A percentile compares a stretch with the other conserved stretches of the same genome.
Conservation (phyloP, 2,888 invertebrate genomes). For the Drosophila diplacantha region DNA sequence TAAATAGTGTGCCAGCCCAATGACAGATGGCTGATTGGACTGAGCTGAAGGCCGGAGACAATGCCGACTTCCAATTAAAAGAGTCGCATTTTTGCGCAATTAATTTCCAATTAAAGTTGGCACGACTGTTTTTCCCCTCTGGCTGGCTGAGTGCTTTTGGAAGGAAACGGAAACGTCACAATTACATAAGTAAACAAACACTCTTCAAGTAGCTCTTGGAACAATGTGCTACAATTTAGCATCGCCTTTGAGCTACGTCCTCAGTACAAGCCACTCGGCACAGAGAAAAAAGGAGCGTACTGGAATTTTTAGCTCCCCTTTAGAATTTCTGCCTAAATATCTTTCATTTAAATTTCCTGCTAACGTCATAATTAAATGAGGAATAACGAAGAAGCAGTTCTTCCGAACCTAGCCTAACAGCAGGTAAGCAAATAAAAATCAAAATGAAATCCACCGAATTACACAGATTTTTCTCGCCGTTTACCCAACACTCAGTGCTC, state of each 20-base stretch:
- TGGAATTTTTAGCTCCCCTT: not conserved
- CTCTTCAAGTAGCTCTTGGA: conserved; percentile 47
- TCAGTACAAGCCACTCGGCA: not conserved
- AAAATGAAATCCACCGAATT: too few species aligned
- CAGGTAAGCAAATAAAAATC: not conserved
- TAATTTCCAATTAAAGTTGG: conserved; percentile 53
- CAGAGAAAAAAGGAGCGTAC: not conserved
- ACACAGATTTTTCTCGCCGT: not conserved
- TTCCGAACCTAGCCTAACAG: not conserved
- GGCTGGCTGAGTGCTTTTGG: conserved; percentile 14
- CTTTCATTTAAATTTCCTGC: rapidly evolving
- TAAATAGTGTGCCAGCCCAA: conserved; percentile 45
- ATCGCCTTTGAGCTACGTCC: conserved; percentile 39
- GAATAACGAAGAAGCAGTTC: not conserved
- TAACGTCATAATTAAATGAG: not conserved
- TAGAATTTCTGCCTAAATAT: not conserved
- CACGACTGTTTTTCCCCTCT: conserved; percentile 20
- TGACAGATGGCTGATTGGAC: conserved; percentile 30
- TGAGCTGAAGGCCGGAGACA: conserved; percentile 3
- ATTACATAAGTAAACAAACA: conserved; percentile 72
- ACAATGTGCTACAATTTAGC: conserved; percentile 71
- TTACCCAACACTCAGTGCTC: conserved; percentile 5
- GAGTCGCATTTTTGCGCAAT: conserved; percentile 42
- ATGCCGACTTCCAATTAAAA: conserved; percentile 39
- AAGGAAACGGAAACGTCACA: conserved; percentile 58